These are phyloP conservation scores for Acridotheres tristis DNA, from an alignment of 2,797 vertebrate genomes.

Conservation along the genomic window DNA sequence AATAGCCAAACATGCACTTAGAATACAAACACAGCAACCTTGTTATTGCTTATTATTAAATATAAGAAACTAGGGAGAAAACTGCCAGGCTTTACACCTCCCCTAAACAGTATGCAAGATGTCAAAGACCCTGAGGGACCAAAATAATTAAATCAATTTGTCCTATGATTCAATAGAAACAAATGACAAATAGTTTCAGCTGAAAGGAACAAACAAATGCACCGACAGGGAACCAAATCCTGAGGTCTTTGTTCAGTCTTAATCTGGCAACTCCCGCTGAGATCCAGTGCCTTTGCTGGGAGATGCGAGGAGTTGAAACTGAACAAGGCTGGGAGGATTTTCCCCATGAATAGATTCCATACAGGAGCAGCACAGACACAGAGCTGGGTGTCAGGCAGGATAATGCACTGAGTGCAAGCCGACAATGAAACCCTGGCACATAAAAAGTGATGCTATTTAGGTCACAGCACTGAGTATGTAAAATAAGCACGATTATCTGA, in stretches of 20 bases:
- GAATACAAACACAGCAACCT: neutral
- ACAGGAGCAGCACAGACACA: neutral
- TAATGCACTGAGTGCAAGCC: neutral
- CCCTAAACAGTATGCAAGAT: neutral
- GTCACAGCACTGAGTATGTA: constrained; percentile 28
- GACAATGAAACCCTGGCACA: neutral
- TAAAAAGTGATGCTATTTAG: constrained; percentile 10
- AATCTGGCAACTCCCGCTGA: constrained; percentile 18
- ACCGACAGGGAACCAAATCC: neutral
- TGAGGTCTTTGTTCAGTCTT: constrained; percentile 26
- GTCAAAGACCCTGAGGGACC: neutral
- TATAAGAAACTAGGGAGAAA: neutral
- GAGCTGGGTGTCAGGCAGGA: neutral
- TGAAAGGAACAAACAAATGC: constrained; percentile 32
- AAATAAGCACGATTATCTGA: constrained; percentile 17
- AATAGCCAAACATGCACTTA: neutral
- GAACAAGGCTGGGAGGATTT: neutral
- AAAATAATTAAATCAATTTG: constrained; percentile 51
- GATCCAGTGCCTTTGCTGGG: neutral
- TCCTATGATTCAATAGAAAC: constrained; percentile 4
- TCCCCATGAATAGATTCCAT: neutral
- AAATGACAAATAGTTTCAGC: constrained; percentile 21
- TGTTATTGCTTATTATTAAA: neutral
- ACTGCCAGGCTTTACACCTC: neutral
- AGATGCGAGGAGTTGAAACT: neutral